Base-by-base conservation (phyloP, 2,113 vertebrate genomes). In the Lophochroa leadbeateri region DNA sequence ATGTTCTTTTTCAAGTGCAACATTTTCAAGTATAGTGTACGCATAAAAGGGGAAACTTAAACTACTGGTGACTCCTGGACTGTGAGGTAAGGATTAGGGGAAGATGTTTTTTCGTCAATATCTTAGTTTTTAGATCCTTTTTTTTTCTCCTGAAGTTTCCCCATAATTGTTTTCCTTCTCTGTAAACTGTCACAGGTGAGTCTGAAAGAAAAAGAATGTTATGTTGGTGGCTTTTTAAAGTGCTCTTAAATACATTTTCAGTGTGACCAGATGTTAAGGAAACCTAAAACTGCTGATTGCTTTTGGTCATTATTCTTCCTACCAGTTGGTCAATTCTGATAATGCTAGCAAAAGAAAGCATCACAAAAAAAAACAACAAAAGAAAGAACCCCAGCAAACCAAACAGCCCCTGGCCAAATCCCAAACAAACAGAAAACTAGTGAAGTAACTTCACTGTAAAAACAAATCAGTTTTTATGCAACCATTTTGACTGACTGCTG, bases 61-160 rank as follows among this genome's bases (percentile, higher is more conserved):
- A 46, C 6, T 35, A 1, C 11, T 35, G 7, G 8, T 3, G 37
- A 35, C 21, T 86, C 79, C 6, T 28, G 47, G 31, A 67, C 44
- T 46, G 52, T 28, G 17, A 65, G 19, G 12, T 70, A 44, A 57
- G 39, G 28, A 72, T 31, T 11, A 31, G 31, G 27, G 23, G 5
- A 68, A 47, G 44, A 24, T 31, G 5, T 0, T 6, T 93, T 79
- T 63, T 72, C 0, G 1, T 57, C 29, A 37, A 0, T 68, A 35
- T 80, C 23, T 17, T 61, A 8, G 16, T 11, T 31, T 64, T 85
- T 76, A 13, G 17, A 12, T 43, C 7, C 17, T 18, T 65, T 20
- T 19, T 28, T 91, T 35, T 63, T 8, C 6, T 13, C 17, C 28
- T 78, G 44, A 61, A 31, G 65, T 52, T 77, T 77, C 41, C 7